These are phyloP conservation scores for Heliangelus exortis DNA, from an alignment of 2,797 vertebrate genomes.

Conservation along the genomic window DNA sequence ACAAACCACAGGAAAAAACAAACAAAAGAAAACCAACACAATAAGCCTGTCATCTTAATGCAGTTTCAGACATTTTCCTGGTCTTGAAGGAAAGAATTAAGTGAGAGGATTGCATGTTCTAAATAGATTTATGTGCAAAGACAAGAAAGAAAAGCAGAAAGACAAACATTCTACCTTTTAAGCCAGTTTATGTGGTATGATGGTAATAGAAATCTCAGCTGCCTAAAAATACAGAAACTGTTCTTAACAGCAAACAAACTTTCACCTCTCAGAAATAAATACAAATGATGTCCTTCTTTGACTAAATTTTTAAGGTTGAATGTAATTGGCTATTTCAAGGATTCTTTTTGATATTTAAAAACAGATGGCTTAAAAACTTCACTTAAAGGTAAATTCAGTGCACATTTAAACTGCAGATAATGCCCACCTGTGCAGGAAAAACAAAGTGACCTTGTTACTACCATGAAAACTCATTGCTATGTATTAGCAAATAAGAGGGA, in stretches of 20 bases:
- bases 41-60: background rate
- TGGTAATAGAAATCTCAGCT: background rate
- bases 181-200: background rate
- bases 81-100: background rate
- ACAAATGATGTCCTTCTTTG: background rate
- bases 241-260: background rate
- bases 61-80: background rate
- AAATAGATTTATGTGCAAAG: background rate
- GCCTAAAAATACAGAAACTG: background rate
- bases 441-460: background rate
- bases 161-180: background rate
- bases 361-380: background rate
- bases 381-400: background rate
- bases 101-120: background rate
- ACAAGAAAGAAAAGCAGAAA: background rate
- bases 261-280: background rate
- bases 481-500: background rate
- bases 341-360: background rate
- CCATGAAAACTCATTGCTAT: background rate
- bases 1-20: background rate
- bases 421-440: background rate
- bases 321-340: background rate
- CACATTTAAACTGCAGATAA: background rate
- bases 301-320: background rate
- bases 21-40: background rate